Evolutionary conservation across 64 coral and sea anemone genomes (phyloP).

Genomic region (Montipora capricornis): DNA sequence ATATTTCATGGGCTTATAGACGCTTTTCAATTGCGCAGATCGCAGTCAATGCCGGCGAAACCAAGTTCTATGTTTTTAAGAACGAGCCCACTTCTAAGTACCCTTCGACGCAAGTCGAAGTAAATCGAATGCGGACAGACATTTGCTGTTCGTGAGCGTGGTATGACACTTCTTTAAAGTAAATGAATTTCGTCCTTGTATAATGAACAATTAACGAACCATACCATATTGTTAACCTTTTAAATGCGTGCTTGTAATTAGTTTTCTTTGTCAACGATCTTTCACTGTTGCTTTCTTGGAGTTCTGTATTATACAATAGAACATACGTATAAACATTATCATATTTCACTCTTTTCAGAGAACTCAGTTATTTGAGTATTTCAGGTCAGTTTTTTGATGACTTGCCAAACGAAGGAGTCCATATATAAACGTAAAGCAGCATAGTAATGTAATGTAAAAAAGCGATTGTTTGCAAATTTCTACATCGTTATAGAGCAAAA

Average conservation of each 20-base stretch:
- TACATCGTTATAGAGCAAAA: no score
- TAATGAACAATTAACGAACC: neutral
- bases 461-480: no score
- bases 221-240: no score
- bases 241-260: no score
- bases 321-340: neutral
- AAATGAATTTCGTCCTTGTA: neutral
- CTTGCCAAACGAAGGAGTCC: no score
- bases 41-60: conserved; percentile 62
- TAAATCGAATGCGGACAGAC: neutral
- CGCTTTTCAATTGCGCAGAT: conserved; percentile 54
- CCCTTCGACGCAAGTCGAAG: neutral
- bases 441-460: no score
- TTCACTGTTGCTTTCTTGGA: neutral
- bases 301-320: neutral
- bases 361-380: neutral
- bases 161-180: neutral
- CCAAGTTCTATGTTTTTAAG: neutral
- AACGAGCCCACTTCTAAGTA: conserved; percentile 16
- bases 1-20: conserved; percentile 64
- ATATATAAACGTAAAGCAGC: no score
- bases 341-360: neutral
- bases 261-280: neutral
- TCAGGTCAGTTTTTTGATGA: neutral
- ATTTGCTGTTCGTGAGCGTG: neutral